Evolutionary conservation across 1,140 invertebrate species (phyloP), one percentile per base, ranked within the genome.

Genomic region (Trichoplusia ni): DNA sequence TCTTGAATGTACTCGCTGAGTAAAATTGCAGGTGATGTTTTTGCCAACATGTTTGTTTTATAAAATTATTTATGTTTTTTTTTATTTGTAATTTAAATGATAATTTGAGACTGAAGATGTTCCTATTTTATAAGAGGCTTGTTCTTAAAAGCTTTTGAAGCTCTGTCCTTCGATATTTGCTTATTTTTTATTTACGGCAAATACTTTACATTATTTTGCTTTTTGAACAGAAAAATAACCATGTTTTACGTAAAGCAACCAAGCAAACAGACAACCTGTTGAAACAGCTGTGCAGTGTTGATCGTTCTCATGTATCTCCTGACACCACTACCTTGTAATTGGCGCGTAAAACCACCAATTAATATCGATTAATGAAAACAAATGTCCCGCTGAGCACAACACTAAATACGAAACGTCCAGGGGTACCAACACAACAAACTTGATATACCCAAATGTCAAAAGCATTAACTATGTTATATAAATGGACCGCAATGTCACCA

Each of bases 301-400:
- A n/a, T n/a, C n/a, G n/a, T n/a, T n/a, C n/a, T n/a, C n/a, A n/a
- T n/a, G n/a, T n/a, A n/a, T n/a, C n/a, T n/a, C 25, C 5, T 5
- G 25, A 31, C 46, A 31, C 7, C 14, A 29, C 2, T n/a, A 49
- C 14, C 25, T 18, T 49, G 46, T 49, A 49, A 49, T 49, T 31
- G 44, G 8, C 3, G 13, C 4, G 38, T 38, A 54, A 54, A 38
- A 54, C 35, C 21, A 2, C 23, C 35, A 54, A 54, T 54, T 54
- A 54, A 54, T 54, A 54, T 54, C 51, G 51, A 38, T 35, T 54
- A 54, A 54, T 54, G 38, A 54, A 54, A 54, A 54, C 35, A 54
- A 54, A 54, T 38, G 38, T 54, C 11, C 18, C 6, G 7, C 9
- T 2, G 35, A 8, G 35, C 51, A 16, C 35, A 54, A 21, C 51